Evolutionary conservation across 2,888 invertebrate species (phyloP), one percentile per base, ranked within the genome.

Genomic region (Xestia sexstrigata): DNA sequence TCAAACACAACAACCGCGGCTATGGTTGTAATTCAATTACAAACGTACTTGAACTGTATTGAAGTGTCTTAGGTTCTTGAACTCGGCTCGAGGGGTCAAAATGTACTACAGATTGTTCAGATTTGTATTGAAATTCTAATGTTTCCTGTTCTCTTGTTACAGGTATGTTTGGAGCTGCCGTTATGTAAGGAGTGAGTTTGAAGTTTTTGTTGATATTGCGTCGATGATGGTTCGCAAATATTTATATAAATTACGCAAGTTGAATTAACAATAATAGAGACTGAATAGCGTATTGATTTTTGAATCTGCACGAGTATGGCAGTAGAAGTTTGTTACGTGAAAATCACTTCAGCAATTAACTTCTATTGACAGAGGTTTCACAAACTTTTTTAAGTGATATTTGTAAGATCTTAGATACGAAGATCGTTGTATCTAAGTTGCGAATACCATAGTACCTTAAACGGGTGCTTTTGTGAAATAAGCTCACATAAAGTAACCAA

Each of bases 1-100:
- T 87, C 89, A 91, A 90, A 92, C 90, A 91, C 84, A 86, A 89
- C 88, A 84, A 86, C 87, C 82, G 83, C 89, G 85, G 86, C 91
- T 88, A 89, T 92, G 92, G 89, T 90, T 87, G 85, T 84, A 84
- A 86, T 87, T 90, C 87, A 86, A 91, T 87, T 88, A 86, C 77
- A 87, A 80, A 81, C 62, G 83, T 85, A 84, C 87, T 86, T 87
- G 80, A 84, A 88, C 74, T 70, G 78, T 78, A 82, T 76, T 84
- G 82, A 78, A 86, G 83, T 88, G 76, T 81, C 68, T 62, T 55
- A 76, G 83, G 88, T 84, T 83, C 89, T 92, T 92, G 92, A 93
- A 92, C 92, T 88, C 86, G 70, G 78, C 76, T 69, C 74, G 78
- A 78, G 75, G 83, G 89, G 89, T 90, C 87, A 87, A 87, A 87